phyloP scores from a whole-genome alignment of 2,888 invertebrate genomes.

The Leucophenga montana region DNA sequence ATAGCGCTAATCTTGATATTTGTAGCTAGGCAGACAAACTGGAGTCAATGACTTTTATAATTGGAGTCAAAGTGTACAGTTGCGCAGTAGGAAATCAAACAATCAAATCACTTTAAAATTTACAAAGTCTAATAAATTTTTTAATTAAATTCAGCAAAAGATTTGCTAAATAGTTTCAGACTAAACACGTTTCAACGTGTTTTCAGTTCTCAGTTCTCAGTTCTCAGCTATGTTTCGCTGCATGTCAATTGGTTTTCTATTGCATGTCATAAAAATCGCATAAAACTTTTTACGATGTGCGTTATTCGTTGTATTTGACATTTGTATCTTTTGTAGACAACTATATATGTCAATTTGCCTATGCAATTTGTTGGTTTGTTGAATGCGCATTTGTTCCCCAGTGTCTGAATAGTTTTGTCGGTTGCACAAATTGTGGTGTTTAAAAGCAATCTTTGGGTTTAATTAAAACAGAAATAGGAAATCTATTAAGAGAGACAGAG shows the following conservation, averaged over 20 bases:
- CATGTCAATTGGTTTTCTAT: neutral
- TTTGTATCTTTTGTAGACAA: too few relatives aligned
- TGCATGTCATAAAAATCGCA: constrained; percentile 12
- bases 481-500: too few relatives aligned
- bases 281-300: constrained; percentile 16
- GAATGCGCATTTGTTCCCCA: neutral
- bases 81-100: neutral
- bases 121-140: too few relatives aligned
- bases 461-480: too few relatives aligned
- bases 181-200: too few relatives aligned
- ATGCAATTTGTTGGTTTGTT: too few relatives aligned
- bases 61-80: constrained; percentile 11
- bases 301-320: too few relatives aligned
- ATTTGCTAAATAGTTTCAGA: neutral
- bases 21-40: neutral
- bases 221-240: neutral
- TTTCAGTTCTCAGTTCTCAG: too few relatives aligned
- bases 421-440: constrained; percentile 8
- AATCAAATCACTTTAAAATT: too few relatives aligned
- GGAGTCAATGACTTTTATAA: neutral
- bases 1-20: constrained; percentile 9
- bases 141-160: neutral
- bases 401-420: constrained; percentile 5
- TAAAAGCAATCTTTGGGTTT: neutral
- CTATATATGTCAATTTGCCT: too few relatives aligned